Conservation (phyloP, 2,888 invertebrate species). For the Xylota segnis region DNA sequence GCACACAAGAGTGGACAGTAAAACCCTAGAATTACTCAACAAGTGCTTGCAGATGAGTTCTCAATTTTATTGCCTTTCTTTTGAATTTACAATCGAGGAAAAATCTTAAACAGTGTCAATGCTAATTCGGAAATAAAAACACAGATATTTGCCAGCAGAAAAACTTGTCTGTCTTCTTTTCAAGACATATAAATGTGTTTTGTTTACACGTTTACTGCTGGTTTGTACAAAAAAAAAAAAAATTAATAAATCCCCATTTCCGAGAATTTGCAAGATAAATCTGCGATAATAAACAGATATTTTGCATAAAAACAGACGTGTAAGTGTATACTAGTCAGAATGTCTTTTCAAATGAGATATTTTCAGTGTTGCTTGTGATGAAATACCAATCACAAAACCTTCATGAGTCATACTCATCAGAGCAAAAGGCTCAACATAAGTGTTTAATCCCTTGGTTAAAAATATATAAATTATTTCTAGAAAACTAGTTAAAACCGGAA, state of each 20-base stretch:
- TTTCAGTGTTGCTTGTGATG: neutral
- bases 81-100: neutral
- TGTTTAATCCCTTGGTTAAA: neutral
- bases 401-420: neutral
- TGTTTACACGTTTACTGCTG: conserved; percentile 10
- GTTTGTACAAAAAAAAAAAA: neutral
- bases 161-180: conserved; percentile 19
- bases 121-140: conserved; percentile 27
- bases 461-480: neutral
- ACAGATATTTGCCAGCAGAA: neutral
- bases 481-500: conserved; percentile 7
- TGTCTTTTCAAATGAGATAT: no score
- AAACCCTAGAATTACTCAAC: conserved; percentile 1
- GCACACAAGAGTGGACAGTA: neutral
- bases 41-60: conserved; percentile 3
- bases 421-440: neutral
- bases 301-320: neutral
- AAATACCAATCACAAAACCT: neutral
- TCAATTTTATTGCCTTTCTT: neutral
- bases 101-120: conserved; percentile 13
- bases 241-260: no score
- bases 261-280: neutral
- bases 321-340: neutral
- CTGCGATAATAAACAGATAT: conserved; percentile 21
- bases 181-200: neutral